Base-by-base conservation (phyloP, 92 coral and sea anemone species). In the Pocillopora meandrina region DNA sequence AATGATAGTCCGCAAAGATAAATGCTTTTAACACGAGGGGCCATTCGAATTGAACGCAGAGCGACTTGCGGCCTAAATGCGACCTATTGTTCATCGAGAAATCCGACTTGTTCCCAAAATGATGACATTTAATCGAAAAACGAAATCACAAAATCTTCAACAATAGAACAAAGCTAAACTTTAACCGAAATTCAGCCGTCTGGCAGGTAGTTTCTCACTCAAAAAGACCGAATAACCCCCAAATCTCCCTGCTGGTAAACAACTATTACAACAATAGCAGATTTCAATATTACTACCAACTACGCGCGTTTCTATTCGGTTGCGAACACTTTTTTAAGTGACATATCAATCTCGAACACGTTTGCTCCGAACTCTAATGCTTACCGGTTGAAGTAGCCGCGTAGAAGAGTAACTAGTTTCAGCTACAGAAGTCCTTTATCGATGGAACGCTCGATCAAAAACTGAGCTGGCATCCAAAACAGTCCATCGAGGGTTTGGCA, bases 401-500 rank as follows among this genome's bases (percentile, higher is more conserved):
- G 10, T n/a, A 17, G 11, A 71, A n/a, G 19, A 21, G 78, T 82
- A 72, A 21, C 55, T 72, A n/a, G 23, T 82, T 18, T 62, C 78
- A 52, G 61, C 23, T 73, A 74, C 86, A 82, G 86, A 82, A 72
- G 49, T 63, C 79, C 72, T 61, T 72, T 47, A 2, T 61, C 33
- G 71, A 5, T 11, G 20, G 52, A 72, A 82, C 12, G 69, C 55
- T 72, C 72, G 63, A 61, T 52, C 21, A 2, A 79, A 42, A 74
- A 74, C 74, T 42, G 72, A 73, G 61, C 35, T 72, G 60, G 79
- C 72, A 82, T 82, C 62, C 73, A 57, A 71, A 78, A 78, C 60
- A 79, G 83, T 73, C 70, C n/a, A 66, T 10, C 73, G 61, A 82
- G 86, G 86, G 86, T 60, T 82, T 82, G 86, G 86, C 86, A 82